Conservation (phyloP, 30 jellyfish, hydroid and myxozoan species). For the Phacellophora camtschatica region DNA sequence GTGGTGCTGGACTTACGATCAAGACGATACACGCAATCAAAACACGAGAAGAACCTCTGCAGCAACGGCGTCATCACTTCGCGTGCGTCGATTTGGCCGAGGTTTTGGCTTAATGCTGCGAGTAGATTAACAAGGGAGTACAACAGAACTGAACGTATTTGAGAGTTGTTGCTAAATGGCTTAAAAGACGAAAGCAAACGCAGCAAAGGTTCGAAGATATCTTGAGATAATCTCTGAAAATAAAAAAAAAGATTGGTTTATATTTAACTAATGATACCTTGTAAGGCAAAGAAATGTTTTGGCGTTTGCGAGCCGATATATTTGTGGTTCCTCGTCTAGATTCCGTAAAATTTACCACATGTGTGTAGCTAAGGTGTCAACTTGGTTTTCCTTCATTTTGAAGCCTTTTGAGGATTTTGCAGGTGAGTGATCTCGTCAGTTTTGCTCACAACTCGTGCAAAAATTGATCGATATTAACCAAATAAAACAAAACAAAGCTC, state of each 20-base stretch:
- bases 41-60: constrained; percentile 89
- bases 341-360: too few relatives aligned
- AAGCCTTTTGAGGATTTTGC: too few relatives aligned
- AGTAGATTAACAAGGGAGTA: constrained; percentile 64
- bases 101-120: constrained; percentile 63
- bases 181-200: constrained; percentile 75
- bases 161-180: constrained; percentile 66
- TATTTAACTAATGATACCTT: too few relatives aligned
- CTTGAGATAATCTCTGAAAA: constrained; percentile 65
- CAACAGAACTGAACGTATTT: constrained; percentile 45
- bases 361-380: too few relatives aligned
- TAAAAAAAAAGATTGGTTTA: neutral
- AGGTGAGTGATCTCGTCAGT: too few relatives aligned
- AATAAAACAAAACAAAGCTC: too few relatives aligned
- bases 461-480: too few relatives aligned
- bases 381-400: too few relatives aligned
- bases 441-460: too few relatives aligned
- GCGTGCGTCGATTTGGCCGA: constrained; percentile 83
- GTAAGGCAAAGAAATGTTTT: too few relatives aligned
- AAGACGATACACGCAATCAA: constrained; percentile 85
- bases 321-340: too few relatives aligned
- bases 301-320: too few relatives aligned
- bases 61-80: constrained; percentile 79
- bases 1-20: constrained; percentile 32
- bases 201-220: constrained; percentile 79